Percentiles rank a stretch among this genome's conserved stretches.
Conservation (phyloP, 2,113 vertebrate species). For the Galeopterus variegatus region DNA sequence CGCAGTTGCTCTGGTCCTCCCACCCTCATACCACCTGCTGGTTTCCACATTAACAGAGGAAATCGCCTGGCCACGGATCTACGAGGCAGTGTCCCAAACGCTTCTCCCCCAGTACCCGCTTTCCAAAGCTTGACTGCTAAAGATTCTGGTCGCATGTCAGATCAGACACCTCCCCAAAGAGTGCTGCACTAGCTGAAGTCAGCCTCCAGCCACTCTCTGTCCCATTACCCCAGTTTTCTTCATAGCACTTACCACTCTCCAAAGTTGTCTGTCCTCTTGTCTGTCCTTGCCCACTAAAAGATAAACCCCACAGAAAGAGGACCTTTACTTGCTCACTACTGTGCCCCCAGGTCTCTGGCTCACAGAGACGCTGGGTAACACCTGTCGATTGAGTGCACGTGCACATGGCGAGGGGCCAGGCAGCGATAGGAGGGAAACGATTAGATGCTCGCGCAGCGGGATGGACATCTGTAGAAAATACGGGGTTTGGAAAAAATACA, state of each 20-base stretch:
- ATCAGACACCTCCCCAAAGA: not conserved
- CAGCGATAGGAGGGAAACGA: not conserved
- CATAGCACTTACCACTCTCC: too few species aligned
- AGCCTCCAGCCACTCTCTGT: not conserved
- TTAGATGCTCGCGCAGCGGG: too few species aligned
- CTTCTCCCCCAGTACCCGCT: not conserved
- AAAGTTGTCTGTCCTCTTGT: not conserved
- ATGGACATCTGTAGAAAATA: rapidly evolving
- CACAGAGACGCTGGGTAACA: not conserved
- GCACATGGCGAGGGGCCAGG: not conserved
- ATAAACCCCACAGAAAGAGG: not conserved
- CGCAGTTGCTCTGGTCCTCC: rapidly evolving
- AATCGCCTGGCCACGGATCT: not conserved
- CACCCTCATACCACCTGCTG: not conserved
- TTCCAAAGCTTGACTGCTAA: not conserved
- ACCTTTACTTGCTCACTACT: not conserved
- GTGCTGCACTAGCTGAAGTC: not conserved
- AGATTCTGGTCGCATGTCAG: too few species aligned
- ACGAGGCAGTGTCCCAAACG: not conserved
- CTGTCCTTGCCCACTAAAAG: not conserved
- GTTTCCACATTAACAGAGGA: not conserved
- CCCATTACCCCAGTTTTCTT: rapidly evolving
- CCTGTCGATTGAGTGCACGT: rapidly evolving
- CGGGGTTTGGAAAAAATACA: rapidly evolving
- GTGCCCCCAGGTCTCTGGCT: not conserved